These are phyloP conservation scores for Coptodon bakossiorum DNA, from an alignment of 2,113 vertebrate genomes.

Conservation along the genomic window DNA sequence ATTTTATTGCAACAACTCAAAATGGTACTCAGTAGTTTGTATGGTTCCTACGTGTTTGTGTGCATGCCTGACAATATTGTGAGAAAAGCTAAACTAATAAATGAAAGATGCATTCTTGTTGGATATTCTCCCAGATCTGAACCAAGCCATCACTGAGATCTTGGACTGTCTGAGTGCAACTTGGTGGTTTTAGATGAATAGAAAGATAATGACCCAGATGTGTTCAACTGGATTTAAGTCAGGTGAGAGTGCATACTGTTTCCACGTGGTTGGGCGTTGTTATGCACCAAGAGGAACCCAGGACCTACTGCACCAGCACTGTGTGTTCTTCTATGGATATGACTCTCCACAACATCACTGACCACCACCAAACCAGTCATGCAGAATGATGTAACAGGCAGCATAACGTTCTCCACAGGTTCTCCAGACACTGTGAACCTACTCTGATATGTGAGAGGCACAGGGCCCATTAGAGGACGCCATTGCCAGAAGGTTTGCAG, in stretches of 20 bases:
- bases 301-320: neutral
- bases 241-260: neutral
- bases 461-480: neutral
- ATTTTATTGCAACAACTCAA: rapidly evolving
- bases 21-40: rapidly evolving
- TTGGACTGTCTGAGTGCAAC: neutral
- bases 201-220: neutral
- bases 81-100: neutral
- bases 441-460: neutral
- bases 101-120: neutral
- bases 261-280: neutral
- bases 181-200: neutral
- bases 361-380: neutral
- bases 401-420: neutral
- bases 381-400: neutral
- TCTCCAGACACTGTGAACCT: neutral
- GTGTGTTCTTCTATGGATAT: neutral
- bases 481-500: neutral
- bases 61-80: neutral
- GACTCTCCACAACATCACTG: neutral
- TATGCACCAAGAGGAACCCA: neutral
- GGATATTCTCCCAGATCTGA: neutral
- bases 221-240: neutral
- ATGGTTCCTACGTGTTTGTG: neutral
- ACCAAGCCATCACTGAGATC: neutral